Percentiles rank a stretch among this genome's conserved stretches.
These are phyloP conservation scores for Ptychochromis oligacanthus DNA, from an alignment of 2,113 vertebrate species.

Conservation along the genomic window DNA sequence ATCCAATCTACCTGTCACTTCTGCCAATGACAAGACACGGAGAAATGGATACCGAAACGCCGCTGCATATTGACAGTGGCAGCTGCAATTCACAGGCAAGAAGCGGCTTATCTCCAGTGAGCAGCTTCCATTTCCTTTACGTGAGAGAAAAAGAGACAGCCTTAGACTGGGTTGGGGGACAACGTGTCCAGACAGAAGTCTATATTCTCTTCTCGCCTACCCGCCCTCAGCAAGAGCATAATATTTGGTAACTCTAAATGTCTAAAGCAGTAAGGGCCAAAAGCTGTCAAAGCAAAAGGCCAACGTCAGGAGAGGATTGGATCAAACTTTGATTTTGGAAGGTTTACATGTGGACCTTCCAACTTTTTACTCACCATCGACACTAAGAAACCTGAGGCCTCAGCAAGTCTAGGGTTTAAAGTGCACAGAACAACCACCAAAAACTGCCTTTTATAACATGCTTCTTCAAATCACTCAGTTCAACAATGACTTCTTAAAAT, in stretches of 20 bases:
- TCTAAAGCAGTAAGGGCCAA: conserved; percentile 26
- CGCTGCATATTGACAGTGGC: conserved; percentile 71
- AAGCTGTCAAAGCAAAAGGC: conserved; percentile 31
- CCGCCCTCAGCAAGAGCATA: conserved; percentile 36
- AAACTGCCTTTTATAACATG: neutral
- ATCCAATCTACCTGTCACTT: conserved; percentile 77
- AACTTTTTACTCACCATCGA: neutral
- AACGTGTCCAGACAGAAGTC: conserved; percentile 59
- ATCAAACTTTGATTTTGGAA: conserved; percentile 39
- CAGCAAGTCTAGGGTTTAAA: neutral
- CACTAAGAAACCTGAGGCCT: neutral
- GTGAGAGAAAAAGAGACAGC: conserved; percentile 54
- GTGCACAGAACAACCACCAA: neutral
- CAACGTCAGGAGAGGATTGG: conserved; percentile 2
- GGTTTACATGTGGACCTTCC: conserved; percentile 16
- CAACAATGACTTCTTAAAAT: neutral
- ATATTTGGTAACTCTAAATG: conserved; percentile 56
- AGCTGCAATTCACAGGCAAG: conserved; percentile 69
- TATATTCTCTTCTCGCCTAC: conserved; percentile 57
- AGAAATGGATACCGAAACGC: conserved; percentile 59
- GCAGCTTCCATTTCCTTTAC: conserved; percentile 74
- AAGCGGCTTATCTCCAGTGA: conserved; percentile 74
- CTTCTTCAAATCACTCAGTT: neutral
- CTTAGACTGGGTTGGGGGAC: conserved; percentile 41
- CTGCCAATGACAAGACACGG: conserved; percentile 65